phyloP scores from a whole-genome alignment of 1,140 invertebrate species.

The Tetragnatha versicolor region DNA sequence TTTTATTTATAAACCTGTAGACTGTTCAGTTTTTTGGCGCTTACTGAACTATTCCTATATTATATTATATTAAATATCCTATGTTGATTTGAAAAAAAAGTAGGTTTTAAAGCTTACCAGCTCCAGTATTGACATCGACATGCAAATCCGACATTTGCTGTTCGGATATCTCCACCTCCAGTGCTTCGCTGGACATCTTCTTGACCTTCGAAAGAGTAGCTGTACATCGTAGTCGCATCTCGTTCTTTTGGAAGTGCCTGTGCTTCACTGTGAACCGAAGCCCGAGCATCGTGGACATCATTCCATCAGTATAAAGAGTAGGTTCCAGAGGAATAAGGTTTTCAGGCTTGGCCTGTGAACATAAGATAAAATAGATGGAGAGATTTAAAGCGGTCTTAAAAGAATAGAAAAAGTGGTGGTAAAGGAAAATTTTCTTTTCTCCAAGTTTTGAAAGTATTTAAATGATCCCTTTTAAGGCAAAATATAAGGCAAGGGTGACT shows the following conservation, averaged over 20 bases:
- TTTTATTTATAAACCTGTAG: too few species aligned
- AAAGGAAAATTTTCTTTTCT: too few species aligned
- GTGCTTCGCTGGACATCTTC: conserved; percentile 76
- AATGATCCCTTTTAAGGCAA: too few species aligned
- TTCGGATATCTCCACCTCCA: conserved; percentile 33
- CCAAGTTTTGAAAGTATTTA: too few species aligned
- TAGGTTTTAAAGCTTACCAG: conserved; percentile 20
- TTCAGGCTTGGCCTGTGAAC: conserved; percentile 21
- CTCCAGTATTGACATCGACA: conserved; percentile 18
- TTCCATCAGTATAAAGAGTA: not conserved
- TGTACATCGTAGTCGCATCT: conserved; percentile 60
- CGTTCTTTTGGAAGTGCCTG: conserved; percentile 59
- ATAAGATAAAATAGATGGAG: not conserved
- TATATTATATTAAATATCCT: too few species aligned
- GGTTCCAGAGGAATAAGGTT: not conserved
- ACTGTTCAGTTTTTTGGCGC: too few species aligned
- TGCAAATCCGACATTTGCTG: conserved; percentile 45
- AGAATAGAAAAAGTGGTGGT: too few species aligned
- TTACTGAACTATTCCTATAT: too few species aligned
- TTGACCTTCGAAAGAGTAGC: conserved; percentile 74
- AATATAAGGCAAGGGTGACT: too few species aligned
- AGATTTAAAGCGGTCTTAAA: too few species aligned
- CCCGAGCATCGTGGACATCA: conserved; percentile 25
- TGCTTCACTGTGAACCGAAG: conserved; percentile 24
- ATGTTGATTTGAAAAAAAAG: too few species aligned